A percentile compares a stretch with the other conserved stretches of the same genome.
Evolutionary conservation across 2,113 vertebrate genomes (phyloP).

Genomic region (Pachyramphus minor): DNA sequence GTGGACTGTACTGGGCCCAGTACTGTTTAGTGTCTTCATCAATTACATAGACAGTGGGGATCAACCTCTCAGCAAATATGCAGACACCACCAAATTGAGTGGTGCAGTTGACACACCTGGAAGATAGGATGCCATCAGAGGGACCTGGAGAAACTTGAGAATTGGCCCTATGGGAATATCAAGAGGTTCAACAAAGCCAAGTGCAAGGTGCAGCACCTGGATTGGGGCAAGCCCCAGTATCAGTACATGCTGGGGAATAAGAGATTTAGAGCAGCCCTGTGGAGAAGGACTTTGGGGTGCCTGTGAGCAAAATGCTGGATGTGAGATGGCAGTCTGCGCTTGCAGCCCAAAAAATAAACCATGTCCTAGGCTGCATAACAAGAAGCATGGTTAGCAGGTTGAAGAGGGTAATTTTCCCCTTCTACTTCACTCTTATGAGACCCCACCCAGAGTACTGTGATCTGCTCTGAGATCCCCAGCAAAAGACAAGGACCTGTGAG

Average conservation of each 20-base stretch:
- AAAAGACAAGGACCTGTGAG: too few species aligned
- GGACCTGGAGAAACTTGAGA: neutral
- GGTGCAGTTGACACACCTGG: neutral
- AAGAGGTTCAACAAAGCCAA: neutral
- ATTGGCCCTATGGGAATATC: neutral
- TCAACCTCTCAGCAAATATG: neutral
- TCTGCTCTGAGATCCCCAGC: neutral
- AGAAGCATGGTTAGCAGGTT: neutral
- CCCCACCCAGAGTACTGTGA: neutral
- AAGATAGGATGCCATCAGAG: neutral
- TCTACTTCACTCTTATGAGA: neutral
- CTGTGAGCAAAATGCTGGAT: neutral
- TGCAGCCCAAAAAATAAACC: neutral
- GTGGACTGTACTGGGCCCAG: neutral
- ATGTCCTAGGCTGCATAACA: neutral
- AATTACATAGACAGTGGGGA: neutral
- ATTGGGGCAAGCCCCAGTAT: neutral
- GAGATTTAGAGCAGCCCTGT: neutral
- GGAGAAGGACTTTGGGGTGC: neutral
- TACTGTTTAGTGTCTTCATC: neutral
- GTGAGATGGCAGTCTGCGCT: neutral
- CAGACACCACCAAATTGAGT: neutral
- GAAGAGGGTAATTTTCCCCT: neutral
- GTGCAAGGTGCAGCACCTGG: neutral
- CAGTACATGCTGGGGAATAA: neutral